Conservation (phyloP, 2,113 vertebrate genomes). For the Oryzias curvinotus region DNA sequence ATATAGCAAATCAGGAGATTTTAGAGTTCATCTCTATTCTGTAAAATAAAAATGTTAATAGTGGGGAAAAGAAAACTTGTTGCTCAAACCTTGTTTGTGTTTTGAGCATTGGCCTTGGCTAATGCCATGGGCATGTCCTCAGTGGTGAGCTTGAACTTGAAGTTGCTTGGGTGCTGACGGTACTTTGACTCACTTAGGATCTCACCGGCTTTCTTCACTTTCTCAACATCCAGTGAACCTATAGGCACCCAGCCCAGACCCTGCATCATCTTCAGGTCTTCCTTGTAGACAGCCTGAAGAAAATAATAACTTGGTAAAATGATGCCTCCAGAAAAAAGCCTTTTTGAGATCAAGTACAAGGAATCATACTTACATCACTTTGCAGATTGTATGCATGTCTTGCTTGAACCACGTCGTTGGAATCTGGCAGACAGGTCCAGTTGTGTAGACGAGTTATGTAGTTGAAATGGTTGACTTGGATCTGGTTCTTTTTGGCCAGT, state of each 20-base stretch:
- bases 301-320: constrained; percentile 1
- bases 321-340: not conserved
- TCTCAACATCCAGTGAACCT: constrained; percentile 82
- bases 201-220: constrained; percentile 77
- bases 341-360: not conserved
- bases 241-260: constrained; percentile 86
- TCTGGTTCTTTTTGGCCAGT: constrained; percentile 87
- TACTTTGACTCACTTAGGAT: constrained; percentile 78
- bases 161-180: constrained; percentile 80
- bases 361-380: constrained; percentile 80
- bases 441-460: constrained; percentile 84
- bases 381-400: constrained; percentile 79
- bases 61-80: too few relatives aligned
- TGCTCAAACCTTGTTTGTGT: constrained; percentile 80
- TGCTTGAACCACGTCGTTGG: constrained; percentile 83
- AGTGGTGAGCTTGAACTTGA: constrained; percentile 77
- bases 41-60: not conserved
- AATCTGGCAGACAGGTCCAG: constrained; percentile 89
- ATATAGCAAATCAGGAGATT: too few relatives aligned
- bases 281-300: constrained; percentile 80
- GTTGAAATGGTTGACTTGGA: constrained; percentile 83
- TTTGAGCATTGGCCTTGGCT: constrained; percentile 82
- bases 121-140: constrained; percentile 80
- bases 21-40: too few relatives aligned
- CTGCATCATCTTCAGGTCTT: constrained; percentile 77